Conservation (phyloP, 53 echinoderm and acorn worm genomes). For the Stichopus horrens region DNA sequence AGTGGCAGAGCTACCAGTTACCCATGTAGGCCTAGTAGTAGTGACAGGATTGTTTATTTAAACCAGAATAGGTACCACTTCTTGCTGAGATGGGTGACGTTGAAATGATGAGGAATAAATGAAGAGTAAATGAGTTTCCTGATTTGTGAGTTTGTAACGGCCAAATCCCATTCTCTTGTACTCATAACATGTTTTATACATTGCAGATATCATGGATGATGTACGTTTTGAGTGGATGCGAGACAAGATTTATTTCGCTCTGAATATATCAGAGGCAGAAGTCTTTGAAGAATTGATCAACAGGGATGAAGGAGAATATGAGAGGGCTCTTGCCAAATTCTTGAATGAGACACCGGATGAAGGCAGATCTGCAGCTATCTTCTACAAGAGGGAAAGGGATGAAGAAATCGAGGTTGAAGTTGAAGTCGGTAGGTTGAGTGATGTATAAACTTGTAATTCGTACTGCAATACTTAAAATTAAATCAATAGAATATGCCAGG, state of each 20-base stretch:
- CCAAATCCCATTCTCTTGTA: no score
- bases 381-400: slow-evolving; percentile 84
- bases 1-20: no score
- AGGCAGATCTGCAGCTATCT: slow-evolving; percentile 87
- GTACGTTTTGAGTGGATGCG: slow-evolving; percentile 96
- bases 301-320: slow-evolving; percentile 94
- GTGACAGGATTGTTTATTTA: no score
- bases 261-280: slow-evolving; percentile 77
- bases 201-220: slow-evolving; percentile 78
- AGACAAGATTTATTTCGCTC: slow-evolving; percentile 80
- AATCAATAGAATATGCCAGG: no score
- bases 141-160: no score
- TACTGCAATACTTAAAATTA: no score
- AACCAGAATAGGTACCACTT: no score
- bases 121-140: no score
- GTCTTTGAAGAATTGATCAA: slow-evolving; percentile 97
- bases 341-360: slow-evolving; percentile 95
- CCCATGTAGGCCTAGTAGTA: no score
- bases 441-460: no score
- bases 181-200: background rate
- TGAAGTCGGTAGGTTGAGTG: slow-evolving; percentile 73
- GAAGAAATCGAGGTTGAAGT: slow-evolving; percentile 91
- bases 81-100: no score
- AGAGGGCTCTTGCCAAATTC: slow-evolving; percentile 85
- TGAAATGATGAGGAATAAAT: no score